These are phyloP conservation scores for Akabosia matsudoensis DNA, from an alignment of 1,140 invertebrate species.

Conservation along the genomic window DNA sequence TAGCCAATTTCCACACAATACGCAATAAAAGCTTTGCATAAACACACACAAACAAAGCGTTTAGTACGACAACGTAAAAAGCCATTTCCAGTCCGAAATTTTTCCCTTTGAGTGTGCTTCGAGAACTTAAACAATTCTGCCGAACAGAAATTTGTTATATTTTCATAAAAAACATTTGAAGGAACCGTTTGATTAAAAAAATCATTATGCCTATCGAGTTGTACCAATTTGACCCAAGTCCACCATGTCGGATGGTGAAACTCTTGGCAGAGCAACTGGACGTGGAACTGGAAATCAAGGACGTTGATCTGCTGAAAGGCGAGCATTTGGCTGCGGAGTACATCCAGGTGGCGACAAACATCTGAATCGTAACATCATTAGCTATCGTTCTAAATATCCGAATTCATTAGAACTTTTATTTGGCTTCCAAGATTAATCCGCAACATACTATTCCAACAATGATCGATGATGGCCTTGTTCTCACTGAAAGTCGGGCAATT, in stretches of 20 bases:
- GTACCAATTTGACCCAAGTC: constrained; percentile 66
- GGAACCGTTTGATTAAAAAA: no score
- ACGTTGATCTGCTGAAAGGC: constrained; percentile 62
- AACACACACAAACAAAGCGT: no score
- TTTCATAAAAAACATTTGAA: no score
- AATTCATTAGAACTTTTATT: constrained; percentile 9
- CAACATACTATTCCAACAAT: constrained; percentile 67
- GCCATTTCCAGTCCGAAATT: no score
- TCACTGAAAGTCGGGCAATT: constrained; percentile 62
- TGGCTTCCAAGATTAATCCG: constrained; percentile 59
- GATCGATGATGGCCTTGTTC: constrained; percentile 62
- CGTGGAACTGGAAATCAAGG: constrained; percentile 66
- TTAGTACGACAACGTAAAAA: no score
- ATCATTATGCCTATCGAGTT: constrained; percentile 59
- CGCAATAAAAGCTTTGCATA: no score
- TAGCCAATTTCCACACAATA: no score
- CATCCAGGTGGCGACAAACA: constrained; percentile 60
- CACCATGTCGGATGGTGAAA: constrained; percentile 63
- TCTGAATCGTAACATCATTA: not conserved
- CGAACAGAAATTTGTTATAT: no score
- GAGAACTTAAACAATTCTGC: no score
- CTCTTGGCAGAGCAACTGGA: constrained; percentile 66
- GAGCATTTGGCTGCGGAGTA: constrained; percentile 69
- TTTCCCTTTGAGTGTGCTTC: no score
- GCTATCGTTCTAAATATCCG: not conserved